Evolutionary conservation across 2,797 vertebrate species (phyloP), one percentile per base, ranked within the genome.

Genomic region (Vespertilio murinus): DNA sequence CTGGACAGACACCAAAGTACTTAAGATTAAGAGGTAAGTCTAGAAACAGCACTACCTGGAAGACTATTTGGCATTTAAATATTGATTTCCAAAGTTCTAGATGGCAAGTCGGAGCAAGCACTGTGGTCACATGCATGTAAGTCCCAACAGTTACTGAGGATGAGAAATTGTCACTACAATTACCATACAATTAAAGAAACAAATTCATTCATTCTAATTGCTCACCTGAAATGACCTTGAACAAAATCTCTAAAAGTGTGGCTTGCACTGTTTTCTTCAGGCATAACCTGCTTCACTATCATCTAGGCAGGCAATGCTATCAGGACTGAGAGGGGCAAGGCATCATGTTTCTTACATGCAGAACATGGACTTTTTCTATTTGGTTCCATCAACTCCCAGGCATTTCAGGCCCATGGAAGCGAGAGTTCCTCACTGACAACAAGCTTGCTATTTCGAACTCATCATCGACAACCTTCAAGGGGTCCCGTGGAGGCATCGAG

Each of bases 381-480:
- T 98, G 97, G 97, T 97, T 98, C 98, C 98, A 96, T 97, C 97
- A 97, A 97, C 97, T 98, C 88, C 98, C 95, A 97, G 97, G 97
- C 95, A 97, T 96, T 95, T 97, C 95, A 91, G 97, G 96, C 97
- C 96, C 97, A 95, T 77, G 97, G 97, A 97, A 98, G 97, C 59
- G 49, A 97, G 95, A 97, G 88, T 85, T 96, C 94, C 94, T 96
- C 97, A 91, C 94, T 90, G 97, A 96, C 65, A 88, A 86, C 94
- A 96, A 91, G 92, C 96, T 91, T 97, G 94, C 94, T 80, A 82
- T 95, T 94, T 52, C 13, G 92, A 81, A 83, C 97, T 83, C 90
- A 98, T 99, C 98, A 99, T 97, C 98, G 98, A 98, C 99, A 99
- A 98, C 99, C 99, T 96, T 99, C 99, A 28, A 99, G 98, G 54